Conservation (phyloP, 2,797 vertebrate species). For the Xyrichtys novacula region DNA sequence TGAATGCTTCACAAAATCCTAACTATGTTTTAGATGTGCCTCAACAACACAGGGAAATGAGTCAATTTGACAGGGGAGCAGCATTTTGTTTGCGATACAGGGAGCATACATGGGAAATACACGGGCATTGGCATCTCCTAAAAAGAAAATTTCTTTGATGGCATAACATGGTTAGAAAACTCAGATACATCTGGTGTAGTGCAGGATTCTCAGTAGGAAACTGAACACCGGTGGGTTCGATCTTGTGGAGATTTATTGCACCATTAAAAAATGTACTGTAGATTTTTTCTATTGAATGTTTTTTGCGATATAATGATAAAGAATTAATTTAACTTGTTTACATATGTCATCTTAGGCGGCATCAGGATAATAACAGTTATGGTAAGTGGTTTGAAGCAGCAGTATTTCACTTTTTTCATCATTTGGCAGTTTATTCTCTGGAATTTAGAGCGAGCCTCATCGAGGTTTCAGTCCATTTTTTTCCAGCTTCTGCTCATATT, state of each 20-base stretch:
- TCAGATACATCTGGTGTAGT: slow-evolving; percentile 22
- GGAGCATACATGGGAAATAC: slow-evolving; percentile 53
- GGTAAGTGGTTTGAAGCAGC: background rate
- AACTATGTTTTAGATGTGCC: slow-evolving; percentile 83
- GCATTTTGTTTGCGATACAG: slow-evolving; percentile 69
- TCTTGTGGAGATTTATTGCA: slow-evolving; percentile 15
- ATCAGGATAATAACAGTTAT: background rate
- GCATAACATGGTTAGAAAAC: slow-evolving; percentile 44
- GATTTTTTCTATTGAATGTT: background rate
- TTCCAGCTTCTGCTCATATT: slow-evolving; percentile 38
- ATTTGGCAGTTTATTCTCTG: slow-evolving; percentile 19
- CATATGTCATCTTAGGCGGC: background rate
- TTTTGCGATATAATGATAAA: background rate
- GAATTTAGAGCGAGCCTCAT: slow-evolving; percentile 9
- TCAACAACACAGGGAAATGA: slow-evolving; percentile 77
- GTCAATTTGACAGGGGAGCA: slow-evolving; percentile 74
- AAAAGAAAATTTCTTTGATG: slow-evolving; percentile 37
- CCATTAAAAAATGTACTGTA: background rate
- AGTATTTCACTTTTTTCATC: background rate
- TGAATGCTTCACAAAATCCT: slow-evolving; percentile 83
- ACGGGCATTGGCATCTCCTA: slow-evolving; percentile 48
- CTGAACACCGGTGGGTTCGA: slow-evolving; percentile 3
- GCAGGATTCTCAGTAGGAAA: slow-evolving; percentile 24
- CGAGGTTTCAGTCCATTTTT: slow-evolving; percentile 43
- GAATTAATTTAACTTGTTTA: background rate